Base-by-base conservation (phyloP, 2,888 invertebrate species). In the Tuta absoluta region DNA sequence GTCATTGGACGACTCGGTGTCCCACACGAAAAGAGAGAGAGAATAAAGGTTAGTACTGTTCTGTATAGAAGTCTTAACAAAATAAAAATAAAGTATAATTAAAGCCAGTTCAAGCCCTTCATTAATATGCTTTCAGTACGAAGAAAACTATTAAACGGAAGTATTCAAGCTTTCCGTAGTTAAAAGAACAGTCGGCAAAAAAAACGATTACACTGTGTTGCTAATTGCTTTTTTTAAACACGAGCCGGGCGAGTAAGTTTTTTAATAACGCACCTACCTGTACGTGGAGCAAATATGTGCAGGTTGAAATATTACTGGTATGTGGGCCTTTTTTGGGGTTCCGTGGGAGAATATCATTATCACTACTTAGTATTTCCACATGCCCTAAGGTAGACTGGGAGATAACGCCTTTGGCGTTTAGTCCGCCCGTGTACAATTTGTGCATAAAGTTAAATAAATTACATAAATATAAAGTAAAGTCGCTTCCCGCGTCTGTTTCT, bases 191-290 rank as follows among this genome's bases (percentile, higher is more conserved):
- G 51, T 53, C 5, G 12, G 51, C 51, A 12, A 14, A 53, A 51
- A 24, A 53, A 53, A 23, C 51, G 23, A 23, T 53, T 53, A 53
- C 23, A 10, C 51, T 8, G 11, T 1, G 11, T 1, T 24, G 51
- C 23, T 23, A 61, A 64, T 8, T 53, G 38, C 65, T 65, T 66
- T 57, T 10, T 61, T 24, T 17, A 37, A 48, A 48, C 45, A 57
- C 45, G 23, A 53, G 45, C 45, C 41, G 45, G 49, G 45, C 41
- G 45, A 57, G 45, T 24, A 65, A 67, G 67, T 67, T 67, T 67
- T 67, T 67, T 67, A 67, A 67, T 67, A 67, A 65, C 66, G 51
- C 57, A 24, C 62, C 48, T 53, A 45, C 45, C 45, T 45, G 45
- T 45, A 45, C 17, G 45, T 4, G 17, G 14, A 49, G 23, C 21